Evolutionary conservation across 2,113 vertebrate genomes (phyloP), one percentile per base, ranked within the genome.

Genomic region (Gasterosteus nipponicus): DNA sequence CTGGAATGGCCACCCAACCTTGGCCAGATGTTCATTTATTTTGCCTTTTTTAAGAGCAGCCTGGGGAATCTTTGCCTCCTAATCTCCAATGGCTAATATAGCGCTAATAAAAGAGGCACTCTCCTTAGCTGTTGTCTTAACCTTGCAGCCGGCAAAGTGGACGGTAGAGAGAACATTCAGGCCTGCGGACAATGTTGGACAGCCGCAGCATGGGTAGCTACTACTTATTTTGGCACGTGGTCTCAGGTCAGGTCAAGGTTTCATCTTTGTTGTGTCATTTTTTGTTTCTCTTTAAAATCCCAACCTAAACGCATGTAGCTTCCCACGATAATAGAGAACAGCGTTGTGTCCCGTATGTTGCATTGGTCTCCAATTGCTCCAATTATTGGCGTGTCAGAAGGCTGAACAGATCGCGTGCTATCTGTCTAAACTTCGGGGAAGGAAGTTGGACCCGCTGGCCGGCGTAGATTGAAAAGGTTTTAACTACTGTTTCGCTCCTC

Each of bases 91-190:
- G 87, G 70, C 78, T 83, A 77, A 87, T 86, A 64, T 87, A 74
- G 18, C 15, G 73, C 85, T 89, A 92, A 91, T 92, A 86, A 92
- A 93, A 92, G 87, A 81, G 80, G 69, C 72, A 59, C 81, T 86
- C 84, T 47, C 75, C 68, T 39, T 78, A 81, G 75, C 69, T 93
- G 90, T 92, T 93, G 88, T 92, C 81, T 92, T 93, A 92, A 93
- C 91, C 88, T 87, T 84, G 81, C 66, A 69, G 73, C 71, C 92
- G 89, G 82, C 81, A 89, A 79, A 89, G 67, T 76, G 69, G 68
- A 79, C 9, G 42, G 38, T 31, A 71, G 68, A 74, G 65, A 76
- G 65, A 75, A 72, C 54, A 18, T 69, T 70, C 59, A 61, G 60
- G 51, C 67, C 62, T 44, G 71, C 66, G 54, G 62, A 51, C 41